Evolutionary conservation across 2,797 vertebrate species (phyloP), one percentile per base, ranked within the genome.

Genomic region (Enoplosus armatus): DNA sequence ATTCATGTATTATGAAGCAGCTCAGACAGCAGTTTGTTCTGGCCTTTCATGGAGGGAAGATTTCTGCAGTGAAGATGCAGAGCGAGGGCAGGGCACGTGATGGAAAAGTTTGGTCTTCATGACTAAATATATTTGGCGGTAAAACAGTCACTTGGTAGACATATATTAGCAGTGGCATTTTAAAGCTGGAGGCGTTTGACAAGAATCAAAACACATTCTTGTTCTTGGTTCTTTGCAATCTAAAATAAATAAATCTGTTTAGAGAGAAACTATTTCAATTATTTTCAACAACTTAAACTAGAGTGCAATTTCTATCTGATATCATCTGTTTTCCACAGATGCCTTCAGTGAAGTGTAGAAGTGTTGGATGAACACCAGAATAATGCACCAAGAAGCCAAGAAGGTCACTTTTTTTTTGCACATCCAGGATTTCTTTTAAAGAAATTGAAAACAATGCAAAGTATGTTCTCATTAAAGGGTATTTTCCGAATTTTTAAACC

Each of bases 181-280:
- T 33, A 48, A 67, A 56, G 11, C 24, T 51, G 29, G 26, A 31
- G 33, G 5, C 14, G 1, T n/a, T 26, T 14, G 8, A 1, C 26
- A n/a, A 29, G 8, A 48, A 50, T 6, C 4, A 26, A 33, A 53
- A 41, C 51, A 48, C 41, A 54, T 43, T 27, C 14, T 16, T 65
- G 53, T 16, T 18, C 39, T 64, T 39, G 51, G 64, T 61, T 56
- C 18, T 35, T 41, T 58, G 7, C 11, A 2, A 59, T 65, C 67
- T 41, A 50, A 41, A 53, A 53, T 29, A 39, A 70, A 62, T 55
- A 62, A 35, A 60, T 45, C 35, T 43, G 60, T 53, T 64, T 2
- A 10, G 18, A 71, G 45, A 62, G 43, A 64, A 81, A 60, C 54
- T 62, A 60, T 61, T 66, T 61, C 3, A 26, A 3, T n/a, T n/a